A percentile compares a stretch with the other conserved stretches of the same genome.
phyloP scores from a whole-genome alignment of 2,888 invertebrate species.

The Clitarchus hookeri region DNA sequence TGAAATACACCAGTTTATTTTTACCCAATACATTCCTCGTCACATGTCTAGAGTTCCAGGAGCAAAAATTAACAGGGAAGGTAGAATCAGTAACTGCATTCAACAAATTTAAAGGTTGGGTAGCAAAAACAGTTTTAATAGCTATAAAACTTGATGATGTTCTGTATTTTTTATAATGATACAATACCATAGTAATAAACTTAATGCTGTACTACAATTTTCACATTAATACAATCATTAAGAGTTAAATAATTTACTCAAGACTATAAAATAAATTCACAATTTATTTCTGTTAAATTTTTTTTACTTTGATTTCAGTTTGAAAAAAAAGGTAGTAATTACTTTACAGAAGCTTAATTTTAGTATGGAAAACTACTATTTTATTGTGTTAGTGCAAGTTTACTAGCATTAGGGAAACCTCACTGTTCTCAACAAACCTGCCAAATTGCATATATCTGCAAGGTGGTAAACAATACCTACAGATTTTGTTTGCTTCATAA shows the following conservation, averaged over 20 bases:
- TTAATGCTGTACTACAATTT: not conserved
- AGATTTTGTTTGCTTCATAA: not conserved
- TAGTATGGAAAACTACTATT: not conserved
- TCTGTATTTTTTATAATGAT: too few species aligned
- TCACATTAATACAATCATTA: not conserved
- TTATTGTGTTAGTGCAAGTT: not conserved
- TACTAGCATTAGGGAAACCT: not conserved
- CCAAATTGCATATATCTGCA: not conserved
- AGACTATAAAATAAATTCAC: not conserved
- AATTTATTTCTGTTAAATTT: not conserved
- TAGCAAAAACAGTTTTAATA: too few species aligned
- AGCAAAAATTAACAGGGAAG: not conserved
- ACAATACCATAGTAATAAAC: too few species aligned
- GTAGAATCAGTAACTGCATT: not conserved
- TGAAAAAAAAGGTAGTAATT: not conserved
- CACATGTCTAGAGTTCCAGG: not conserved
- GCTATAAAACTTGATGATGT: too few species aligned
- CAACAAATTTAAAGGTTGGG: not conserved
- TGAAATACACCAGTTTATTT: not conserved
- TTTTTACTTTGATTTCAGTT: not conserved
- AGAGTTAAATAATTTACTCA: not conserved
- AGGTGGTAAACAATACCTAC: not conserved
- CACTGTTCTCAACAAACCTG: too few species aligned
- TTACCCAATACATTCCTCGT: not conserved
- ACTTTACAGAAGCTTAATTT: not conserved